Evolutionary conservation across 2,888 invertebrate species (phyloP).

Genomic region (Ceramica pisi): DNA sequence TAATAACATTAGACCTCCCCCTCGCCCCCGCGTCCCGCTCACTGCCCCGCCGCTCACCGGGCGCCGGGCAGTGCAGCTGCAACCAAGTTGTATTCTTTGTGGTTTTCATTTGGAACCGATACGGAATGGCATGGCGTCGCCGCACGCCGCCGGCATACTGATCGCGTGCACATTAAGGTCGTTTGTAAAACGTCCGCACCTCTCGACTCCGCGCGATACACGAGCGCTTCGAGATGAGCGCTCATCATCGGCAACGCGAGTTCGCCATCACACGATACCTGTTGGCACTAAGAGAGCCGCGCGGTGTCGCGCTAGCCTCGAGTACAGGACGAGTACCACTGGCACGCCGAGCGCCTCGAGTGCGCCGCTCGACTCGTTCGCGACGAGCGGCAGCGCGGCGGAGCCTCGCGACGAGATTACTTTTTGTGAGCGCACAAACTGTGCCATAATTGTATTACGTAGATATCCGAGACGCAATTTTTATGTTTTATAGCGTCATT

Average conservation of each 20-base stretch:
- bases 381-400: constrained; percentile 1
- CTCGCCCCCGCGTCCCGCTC: background rate
- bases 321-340: background rate
- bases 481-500: constrained; percentile 44
- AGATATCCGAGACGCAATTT: constrained; percentile 36
- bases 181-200: constrained; percentile 1
- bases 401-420: constrained; percentile 28
- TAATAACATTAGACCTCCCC: constrained; percentile 41
- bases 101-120: constrained; percentile 41
- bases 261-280: background rate
- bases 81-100: constrained; percentile 41
- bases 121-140: constrained; percentile 20
- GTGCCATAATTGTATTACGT: constrained; percentile 47
- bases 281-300: background rate
- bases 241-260: background rate
- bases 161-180: constrained; percentile 18
- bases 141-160: constrained; percentile 28
- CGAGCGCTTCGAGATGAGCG: constrained; percentile 1
- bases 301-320: background rate
- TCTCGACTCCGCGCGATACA: background rate
- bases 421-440: constrained; percentile 33
- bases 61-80: constrained; percentile 22
- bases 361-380: background rate
- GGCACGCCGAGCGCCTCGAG: background rate
- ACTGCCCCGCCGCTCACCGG: background rate